Evolutionary conservation across 1,140 invertebrate species (phyloP), one percentile per base, ranked within the genome.

Genomic region (Drosophila setifemur): DNA sequence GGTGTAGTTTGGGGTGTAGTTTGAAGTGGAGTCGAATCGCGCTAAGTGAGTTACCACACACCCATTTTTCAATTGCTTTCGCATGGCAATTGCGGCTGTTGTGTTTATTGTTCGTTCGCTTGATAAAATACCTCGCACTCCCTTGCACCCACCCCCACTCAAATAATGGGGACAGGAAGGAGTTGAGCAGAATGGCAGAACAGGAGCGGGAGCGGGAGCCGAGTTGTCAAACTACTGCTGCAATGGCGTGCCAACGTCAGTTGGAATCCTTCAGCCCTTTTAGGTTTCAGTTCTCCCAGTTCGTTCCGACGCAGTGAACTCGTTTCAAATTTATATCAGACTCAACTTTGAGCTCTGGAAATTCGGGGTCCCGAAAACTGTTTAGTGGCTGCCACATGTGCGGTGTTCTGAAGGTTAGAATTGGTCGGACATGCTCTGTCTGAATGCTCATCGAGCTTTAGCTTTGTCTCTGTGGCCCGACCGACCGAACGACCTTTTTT

Each of bases 51-150:
- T 35, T 23, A 44, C 58, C 68, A 55, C 67, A 54, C 73, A 60
- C 73, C 60, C 68, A 77, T 72, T 77, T 73, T 68, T 35, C 73
- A 76, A 76, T 76, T 66, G 72, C 55, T 64, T 63, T 37, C 39
- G 33, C 19, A 48, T 26, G 35, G 58, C 58, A 71, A 58, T 58
- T 40, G 49, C 16, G 49, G 49, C 50, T 23, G 58, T 42, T 47
- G 60, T 54, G 71, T 73, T 77, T 77, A 78, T 73, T 78, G 70
- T 70, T 49, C 55, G 50, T 45, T 53, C 42, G 47, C 40, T 47
- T 64, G 66, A 81, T 72, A 75, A 70, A 74, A 73, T 54, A 26
- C 25, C 26, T 16, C 19, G n/a, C 26, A 57, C 4, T n/a, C n/a
- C 1, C 18, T 2, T 4, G 18, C 35, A 40, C 12, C 25, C 26